Evolutionary conservation across 53 echinoderm and acorn worm genomes (phyloP).

Genomic region (Holothuria leucospilota): DNA sequence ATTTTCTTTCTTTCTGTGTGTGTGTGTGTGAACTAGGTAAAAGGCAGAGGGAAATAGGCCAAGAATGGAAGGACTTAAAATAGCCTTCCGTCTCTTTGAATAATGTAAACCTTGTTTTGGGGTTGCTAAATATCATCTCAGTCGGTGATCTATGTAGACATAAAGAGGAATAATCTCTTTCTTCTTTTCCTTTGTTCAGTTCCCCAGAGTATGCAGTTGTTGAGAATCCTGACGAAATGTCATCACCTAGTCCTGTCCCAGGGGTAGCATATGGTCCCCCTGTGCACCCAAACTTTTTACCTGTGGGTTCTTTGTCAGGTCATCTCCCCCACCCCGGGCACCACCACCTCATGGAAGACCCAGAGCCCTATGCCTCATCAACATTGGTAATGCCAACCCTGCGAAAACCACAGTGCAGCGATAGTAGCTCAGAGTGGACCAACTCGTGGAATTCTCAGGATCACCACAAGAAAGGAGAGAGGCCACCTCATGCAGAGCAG

Average conservation of each 20-base stretch:
- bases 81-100: too few relatives aligned
- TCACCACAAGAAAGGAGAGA: slow-evolving; percentile 30
- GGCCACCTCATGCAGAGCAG: slow-evolving; percentile 17
- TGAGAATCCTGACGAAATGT: slow-evolving; percentile 79
- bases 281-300: slow-evolving; percentile 24
- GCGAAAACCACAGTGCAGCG: slow-evolving; percentile 61
- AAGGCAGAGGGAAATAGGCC: too few relatives aligned
- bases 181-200: slow-evolving; percentile 33
- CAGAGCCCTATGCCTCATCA: slow-evolving; percentile 93
- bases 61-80: too few relatives aligned
- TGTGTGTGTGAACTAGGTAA: too few relatives aligned
- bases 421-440: slow-evolving; percentile 71
- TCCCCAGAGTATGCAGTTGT: slow-evolving; percentile 94
- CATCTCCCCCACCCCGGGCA: slow-evolving; percentile 57
- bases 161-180: background rate
- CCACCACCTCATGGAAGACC: slow-evolving; percentile 63
- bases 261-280: slow-evolving; percentile 49
- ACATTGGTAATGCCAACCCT: slow-evolving; percentile 73
- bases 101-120: too few relatives aligned
- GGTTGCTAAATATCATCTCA: background rate
- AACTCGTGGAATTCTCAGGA: slow-evolving; percentile 66
- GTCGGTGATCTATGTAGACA: background rate
- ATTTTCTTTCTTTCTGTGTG: too few relatives aligned
- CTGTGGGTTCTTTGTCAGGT: slow-evolving; percentile 36
- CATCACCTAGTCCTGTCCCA: slow-evolving; percentile 61